Conservation (phyloP, 2,888 invertebrate genomes). For the Dioctria rufipes region DNA sequence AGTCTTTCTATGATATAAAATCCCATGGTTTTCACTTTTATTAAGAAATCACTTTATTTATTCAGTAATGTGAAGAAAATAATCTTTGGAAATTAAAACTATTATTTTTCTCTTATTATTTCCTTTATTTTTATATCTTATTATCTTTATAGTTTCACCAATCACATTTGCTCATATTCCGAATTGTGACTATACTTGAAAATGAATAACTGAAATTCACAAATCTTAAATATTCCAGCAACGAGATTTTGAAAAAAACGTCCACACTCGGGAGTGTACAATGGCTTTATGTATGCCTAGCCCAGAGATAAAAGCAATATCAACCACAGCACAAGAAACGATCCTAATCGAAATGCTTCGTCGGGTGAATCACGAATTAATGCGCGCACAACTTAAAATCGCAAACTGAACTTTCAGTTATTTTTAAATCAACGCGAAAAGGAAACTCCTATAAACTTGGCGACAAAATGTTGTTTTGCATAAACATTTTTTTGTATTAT, state of each 20-base stretch:
- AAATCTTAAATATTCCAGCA: too few relatives aligned
- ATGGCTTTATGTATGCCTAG: slow-evolving; percentile 15
- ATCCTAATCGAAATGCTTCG: slow-evolving; percentile 19
- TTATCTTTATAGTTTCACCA: too few relatives aligned
- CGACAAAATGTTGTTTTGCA: slow-evolving; percentile 16
- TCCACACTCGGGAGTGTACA: neutral
- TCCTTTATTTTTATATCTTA: too few relatives aligned
- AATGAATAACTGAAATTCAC: too few relatives aligned
- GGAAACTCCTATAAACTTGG: slow-evolving; percentile 34
- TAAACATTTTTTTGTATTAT: slow-evolving; percentile 18
- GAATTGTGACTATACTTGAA: too few relatives aligned
- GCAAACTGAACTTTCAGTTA: slow-evolving; percentile 32
- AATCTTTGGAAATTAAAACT: too few relatives aligned
- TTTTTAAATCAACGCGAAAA: slow-evolving; percentile 38
- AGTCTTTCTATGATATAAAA: slow-evolving; percentile 70
- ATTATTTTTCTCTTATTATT: too few relatives aligned
- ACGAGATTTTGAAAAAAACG: neutral
- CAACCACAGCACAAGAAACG: slow-evolving; percentile 28
- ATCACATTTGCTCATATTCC: too few relatives aligned
- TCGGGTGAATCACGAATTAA: slow-evolving; percentile 22
- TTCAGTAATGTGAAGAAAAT: too few relatives aligned
- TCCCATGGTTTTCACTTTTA: neutral
- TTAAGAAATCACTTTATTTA: too few relatives aligned
- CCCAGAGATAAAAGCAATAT: neutral
- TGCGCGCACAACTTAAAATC: slow-evolving; percentile 11